A percentile compares a stretch with the other conserved stretches of the same genome.
phyloP scores from a whole-genome alignment of 2,888 invertebrate genomes.

The Drosophila mayaguana region DNA sequence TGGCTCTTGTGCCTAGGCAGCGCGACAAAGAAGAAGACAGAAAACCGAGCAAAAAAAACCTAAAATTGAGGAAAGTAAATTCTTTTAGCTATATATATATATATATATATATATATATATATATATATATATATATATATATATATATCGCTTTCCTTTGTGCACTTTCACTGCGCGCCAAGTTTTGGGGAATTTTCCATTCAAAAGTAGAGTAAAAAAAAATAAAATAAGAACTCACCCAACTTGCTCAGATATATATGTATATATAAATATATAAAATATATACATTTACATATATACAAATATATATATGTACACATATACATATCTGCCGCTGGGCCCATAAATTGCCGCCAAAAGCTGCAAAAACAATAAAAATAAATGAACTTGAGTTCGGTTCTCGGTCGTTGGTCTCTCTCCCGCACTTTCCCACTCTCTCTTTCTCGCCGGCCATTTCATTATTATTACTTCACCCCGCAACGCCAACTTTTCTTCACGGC shows the following conservation, averaged over 20 bases:
- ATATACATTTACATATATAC: conserved; percentile 15
- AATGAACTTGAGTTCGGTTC: conserved; percentile 74
- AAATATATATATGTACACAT: conserved; percentile 19
- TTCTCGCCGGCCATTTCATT: conserved; percentile 65
- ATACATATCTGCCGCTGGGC: conserved; percentile 28
- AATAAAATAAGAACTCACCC: conserved; percentile 54
- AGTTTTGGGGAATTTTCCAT: conserved; percentile 45
- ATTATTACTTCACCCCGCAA: conserved; percentile 60
- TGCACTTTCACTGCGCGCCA: conserved; percentile 38
- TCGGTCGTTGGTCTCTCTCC: conserved; percentile 31
- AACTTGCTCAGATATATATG: conserved; percentile 10
- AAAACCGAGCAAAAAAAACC: conserved; percentile 1
- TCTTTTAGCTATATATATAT: conserved; percentile 50
- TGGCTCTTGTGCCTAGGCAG: conserved; percentile 32
- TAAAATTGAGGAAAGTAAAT: conserved; percentile 64
- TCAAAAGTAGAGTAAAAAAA: conserved; percentile 44
- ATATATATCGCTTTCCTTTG: conserved; percentile 17
- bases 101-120: conserved; percentile 23
- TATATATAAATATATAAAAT: conserved; percentile 12
- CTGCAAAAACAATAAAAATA: conserved; percentile 81
- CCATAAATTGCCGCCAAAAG: conserved; percentile 78
- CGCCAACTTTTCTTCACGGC: conserved; percentile 61
- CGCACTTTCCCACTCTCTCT: not conserved
- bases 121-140: conserved; percentile 22
- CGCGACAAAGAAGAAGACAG: conserved; percentile 16